A percentile compares a stretch with the other conserved stretches of the same genome.
Conservation (phyloP, 2,888 invertebrate genomes). For the Nephrotoma appendiculata region DNA sequence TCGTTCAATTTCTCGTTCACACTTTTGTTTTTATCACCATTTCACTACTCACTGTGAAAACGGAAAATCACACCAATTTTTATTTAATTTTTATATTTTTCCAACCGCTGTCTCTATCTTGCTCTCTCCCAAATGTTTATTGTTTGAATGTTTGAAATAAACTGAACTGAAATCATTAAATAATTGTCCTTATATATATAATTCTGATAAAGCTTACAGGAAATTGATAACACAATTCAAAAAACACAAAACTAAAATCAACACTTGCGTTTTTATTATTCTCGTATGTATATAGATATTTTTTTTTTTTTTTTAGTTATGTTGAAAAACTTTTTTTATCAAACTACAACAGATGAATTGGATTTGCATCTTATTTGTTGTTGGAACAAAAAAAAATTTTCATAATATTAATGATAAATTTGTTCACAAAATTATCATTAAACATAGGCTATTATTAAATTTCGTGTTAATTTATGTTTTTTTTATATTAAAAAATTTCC, state of each 20-base stretch:
- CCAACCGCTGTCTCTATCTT: no score
- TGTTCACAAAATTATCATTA: background rate
- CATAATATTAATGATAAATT: background rate
- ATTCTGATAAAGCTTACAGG: slow-evolving; percentile 3
- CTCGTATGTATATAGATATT: background rate
- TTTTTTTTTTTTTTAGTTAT: background rate
- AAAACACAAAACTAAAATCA: background rate
- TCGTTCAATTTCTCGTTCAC: background rate
- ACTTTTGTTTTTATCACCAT: background rate
- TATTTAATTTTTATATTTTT: background rate
- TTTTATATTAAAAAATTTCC: background rate
- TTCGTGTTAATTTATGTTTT: background rate
- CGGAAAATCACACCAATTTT: background rate
- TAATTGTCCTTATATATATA: slow-evolving; percentile 1
- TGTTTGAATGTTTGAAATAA: background rate
- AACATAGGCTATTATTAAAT: background rate
- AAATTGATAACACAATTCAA: background rate
- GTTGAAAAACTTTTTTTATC: background rate
- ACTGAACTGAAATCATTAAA: background rate
- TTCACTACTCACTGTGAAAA: background rate
- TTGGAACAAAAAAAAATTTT: background rate
- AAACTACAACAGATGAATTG: background rate
- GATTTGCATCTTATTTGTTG: slow-evolving; percentile 2
- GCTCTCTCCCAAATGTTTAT: background rate
- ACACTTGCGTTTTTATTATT: background rate